phyloP scores from a whole-genome alignment of 2,888 invertebrate species.

The Isoperla grammatica region DNA sequence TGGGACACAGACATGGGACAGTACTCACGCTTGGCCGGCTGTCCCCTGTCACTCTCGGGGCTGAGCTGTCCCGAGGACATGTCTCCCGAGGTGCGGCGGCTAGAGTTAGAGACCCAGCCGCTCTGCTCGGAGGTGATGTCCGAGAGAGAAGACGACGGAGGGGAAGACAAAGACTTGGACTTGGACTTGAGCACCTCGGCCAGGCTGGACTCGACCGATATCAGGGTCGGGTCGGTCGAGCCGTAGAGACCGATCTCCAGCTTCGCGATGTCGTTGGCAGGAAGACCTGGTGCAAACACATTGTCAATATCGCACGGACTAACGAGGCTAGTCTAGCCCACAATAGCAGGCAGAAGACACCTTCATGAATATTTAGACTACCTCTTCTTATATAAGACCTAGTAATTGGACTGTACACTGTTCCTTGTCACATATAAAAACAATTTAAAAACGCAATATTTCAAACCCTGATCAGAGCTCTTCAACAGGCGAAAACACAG shows the following conservation, averaged over 20 bases:
- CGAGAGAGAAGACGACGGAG: conserved; percentile 38
- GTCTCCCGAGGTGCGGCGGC: conserved; percentile 49
- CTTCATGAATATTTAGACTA: too few species aligned
- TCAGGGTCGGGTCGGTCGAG: conserved; percentile 34
- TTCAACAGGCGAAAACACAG: too few species aligned
- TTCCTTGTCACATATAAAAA: too few species aligned
- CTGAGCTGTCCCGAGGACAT: conserved; percentile 42
- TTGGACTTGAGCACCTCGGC: conserved; percentile 27
- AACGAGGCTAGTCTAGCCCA: background rate
- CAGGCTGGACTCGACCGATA: conserved; percentile 33
- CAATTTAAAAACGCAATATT: too few species aligned
- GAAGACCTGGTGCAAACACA: conserved; percentile 3
- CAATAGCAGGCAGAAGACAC: background rate
- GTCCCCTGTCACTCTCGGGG: conserved; percentile 30
- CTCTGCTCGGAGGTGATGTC: conserved; percentile 70
- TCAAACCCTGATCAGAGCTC: too few species aligned
- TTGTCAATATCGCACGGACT: background rate
- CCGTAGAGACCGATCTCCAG: conserved; percentile 36
- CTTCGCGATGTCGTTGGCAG: conserved; percentile 37
- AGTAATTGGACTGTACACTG: too few species aligned
- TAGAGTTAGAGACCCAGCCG: conserved; percentile 75
- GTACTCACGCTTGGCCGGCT: too few species aligned
- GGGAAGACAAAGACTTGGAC: conserved; percentile 26
- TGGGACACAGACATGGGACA: too few species aligned
- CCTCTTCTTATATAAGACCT: too few species aligned